Conservation (phyloP, 2,888 invertebrate genomes). For the Drosophila diplacantha region DNA sequence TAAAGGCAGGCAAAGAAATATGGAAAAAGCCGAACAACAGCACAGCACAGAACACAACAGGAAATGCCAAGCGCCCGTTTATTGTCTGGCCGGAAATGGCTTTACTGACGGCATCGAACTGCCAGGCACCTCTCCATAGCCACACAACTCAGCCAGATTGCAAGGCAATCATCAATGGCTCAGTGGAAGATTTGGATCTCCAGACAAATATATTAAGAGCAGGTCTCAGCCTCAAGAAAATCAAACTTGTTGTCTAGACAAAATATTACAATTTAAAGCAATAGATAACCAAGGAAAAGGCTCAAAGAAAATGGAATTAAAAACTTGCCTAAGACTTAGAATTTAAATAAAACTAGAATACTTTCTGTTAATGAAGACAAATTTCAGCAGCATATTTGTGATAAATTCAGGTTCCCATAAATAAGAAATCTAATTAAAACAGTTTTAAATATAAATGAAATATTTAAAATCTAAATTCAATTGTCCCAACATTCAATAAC, state of each 20-base stretch:
- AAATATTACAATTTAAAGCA: background rate
- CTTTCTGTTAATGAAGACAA: background rate
- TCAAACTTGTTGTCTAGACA: background rate
- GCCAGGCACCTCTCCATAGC: constrained; percentile 21
- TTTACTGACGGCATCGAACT: constrained; percentile 55
- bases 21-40: constrained; percentile 38
- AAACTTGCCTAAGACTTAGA: too few species aligned
- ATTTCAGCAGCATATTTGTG: too few species aligned
- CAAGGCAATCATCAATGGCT: constrained; percentile 57
- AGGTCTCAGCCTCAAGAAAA: background rate
- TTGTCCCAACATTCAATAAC: background rate
- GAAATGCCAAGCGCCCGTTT: constrained; percentile 64
- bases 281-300: background rate
- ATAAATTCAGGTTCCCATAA: too few species aligned
- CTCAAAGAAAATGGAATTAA: background rate
- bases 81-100: constrained; percentile 71
- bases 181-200: constrained; percentile 5
- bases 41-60: constrained; percentile 27
- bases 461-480: background rate
- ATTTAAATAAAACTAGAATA: too few species aligned
- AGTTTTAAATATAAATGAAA: background rate
- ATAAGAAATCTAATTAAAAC: background rate
- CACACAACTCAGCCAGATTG: constrained; percentile 23
- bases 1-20: constrained; percentile 47
- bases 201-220: constrained; percentile 4